phyloP scores from a whole-genome alignment of 2,888 invertebrate species.

The Ochropleura leucogaster region DNA sequence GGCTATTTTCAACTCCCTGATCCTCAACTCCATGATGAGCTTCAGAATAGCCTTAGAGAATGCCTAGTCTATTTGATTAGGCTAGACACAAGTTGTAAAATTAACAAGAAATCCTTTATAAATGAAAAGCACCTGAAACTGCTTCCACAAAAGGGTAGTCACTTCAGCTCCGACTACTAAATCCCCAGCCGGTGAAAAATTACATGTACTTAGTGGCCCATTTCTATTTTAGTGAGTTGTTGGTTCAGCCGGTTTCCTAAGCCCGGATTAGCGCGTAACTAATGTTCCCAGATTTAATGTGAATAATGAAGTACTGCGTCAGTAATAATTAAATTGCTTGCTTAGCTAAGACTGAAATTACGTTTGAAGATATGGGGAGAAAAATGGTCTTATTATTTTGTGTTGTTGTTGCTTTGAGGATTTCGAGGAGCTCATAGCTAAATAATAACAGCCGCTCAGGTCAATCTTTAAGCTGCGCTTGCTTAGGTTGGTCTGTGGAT shows the following conservation, averaged over 20 bases:
- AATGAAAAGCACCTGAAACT: too few relatives aligned
- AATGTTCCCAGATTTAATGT: conserved; percentile 60
- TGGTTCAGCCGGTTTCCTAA: conserved; percentile 35
- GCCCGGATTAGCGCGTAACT: conserved; percentile 55
- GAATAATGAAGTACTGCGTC: conserved; percentile 54
- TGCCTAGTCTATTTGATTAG: too few relatives aligned
- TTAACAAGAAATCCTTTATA: too few relatives aligned
- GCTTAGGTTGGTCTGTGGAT: too few relatives aligned
- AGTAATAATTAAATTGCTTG: conserved; percentile 56
- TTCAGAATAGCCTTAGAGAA: too few relatives aligned
- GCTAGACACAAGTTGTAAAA: too few relatives aligned
- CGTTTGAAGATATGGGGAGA: conserved; percentile 21
- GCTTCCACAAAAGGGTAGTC: background rate
- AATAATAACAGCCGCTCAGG: too few relatives aligned
- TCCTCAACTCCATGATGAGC: too few relatives aligned
- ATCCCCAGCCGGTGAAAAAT: conserved; percentile 49
- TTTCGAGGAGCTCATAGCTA: background rate
- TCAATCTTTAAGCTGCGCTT: too few relatives aligned
- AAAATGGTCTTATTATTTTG: conserved; percentile 5
- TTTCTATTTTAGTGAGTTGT: conserved; percentile 51
- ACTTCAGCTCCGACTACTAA: conserved; percentile 8
- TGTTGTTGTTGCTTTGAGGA: background rate
- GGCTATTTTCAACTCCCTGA: too few relatives aligned
- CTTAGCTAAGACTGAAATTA: conserved; percentile 41
- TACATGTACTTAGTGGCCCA: conserved; percentile 36